Percentiles rank a stretch among this genome's conserved stretches.
Evolutionary conservation across 2,888 invertebrate species (phyloP).

Genomic region (Trisateles emortualis): DNA sequence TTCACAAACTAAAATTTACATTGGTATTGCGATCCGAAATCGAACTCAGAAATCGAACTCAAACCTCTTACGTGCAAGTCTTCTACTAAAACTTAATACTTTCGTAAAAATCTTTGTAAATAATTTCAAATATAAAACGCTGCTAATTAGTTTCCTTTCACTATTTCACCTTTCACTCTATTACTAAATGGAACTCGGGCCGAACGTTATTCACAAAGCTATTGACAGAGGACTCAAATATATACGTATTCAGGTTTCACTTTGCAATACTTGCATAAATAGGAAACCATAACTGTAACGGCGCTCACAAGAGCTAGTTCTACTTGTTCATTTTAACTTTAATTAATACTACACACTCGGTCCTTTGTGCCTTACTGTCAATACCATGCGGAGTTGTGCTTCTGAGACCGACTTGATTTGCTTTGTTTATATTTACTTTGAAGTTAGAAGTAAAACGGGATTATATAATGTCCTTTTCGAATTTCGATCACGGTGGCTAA

Average conservation of each 20-base stretch:
- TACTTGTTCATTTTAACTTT: conserved; percentile 20
- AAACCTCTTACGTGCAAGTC: too few species aligned
- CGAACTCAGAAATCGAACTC: too few species aligned
- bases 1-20: too few species aligned
- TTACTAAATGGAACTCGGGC: not conserved
- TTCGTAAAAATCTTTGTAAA: not conserved
- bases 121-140: not conserved
- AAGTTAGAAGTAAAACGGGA: too few species aligned
- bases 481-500: too few species aligned
- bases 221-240: not conserved
- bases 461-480: too few species aligned
- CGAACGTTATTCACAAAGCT: not conserved
- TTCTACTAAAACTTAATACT: too few species aligned
- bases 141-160: not conserved
- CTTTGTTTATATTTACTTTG: not conserved
- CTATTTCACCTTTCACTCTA: not conserved
- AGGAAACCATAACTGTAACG: conserved; percentile 6
- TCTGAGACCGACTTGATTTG: not conserved
- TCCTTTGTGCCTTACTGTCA: conserved; percentile 18
- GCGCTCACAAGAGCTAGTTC: not conserved
- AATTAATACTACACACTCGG: conserved; percentile 17
- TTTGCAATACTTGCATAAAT: not conserved
- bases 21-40: too few species aligned
- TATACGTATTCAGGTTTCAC: not conserved
- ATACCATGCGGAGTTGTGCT: not conserved